These are phyloP conservation scores for Hyphantria cunea DNA, from an alignment of 1,140 invertebrate species.

Conservation along the genomic window DNA sequence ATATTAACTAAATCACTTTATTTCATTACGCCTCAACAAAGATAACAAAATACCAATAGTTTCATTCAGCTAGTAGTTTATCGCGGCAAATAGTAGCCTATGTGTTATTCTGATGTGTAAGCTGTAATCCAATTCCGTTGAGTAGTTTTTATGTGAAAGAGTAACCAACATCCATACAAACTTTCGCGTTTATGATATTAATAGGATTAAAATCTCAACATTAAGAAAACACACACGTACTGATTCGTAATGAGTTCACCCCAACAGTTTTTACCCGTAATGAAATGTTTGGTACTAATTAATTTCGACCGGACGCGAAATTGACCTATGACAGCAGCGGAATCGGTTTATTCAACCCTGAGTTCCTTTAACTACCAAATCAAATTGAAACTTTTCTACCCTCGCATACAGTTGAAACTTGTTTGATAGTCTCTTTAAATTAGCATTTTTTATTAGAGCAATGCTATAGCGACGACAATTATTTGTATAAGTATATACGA, in stretches of 20 bases:
- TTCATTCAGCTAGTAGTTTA: conserved; percentile 5
- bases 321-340: conserved; percentile 48
- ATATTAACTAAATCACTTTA: not conserved
- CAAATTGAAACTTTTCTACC: conserved; percentile 14
- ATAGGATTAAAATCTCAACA: conserved; percentile 12
- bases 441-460: conserved; percentile 16
- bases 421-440: conserved; percentile 2
- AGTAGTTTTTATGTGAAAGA: too few relatives aligned
- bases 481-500: conserved; percentile 47
- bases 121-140: too few relatives aligned
- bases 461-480: conserved; percentile 41
- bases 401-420: conserved; percentile 20
- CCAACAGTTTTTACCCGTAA: too few relatives aligned
- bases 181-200: too few relatives aligned
- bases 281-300: conserved; percentile 54
- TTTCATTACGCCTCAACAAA: too few relatives aligned
- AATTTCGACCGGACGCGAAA: conserved; percentile 55
- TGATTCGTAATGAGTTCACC: conserved; percentile 7
- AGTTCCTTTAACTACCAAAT: conserved; percentile 3
- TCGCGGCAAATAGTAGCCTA: too few relatives aligned
- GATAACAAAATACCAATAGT: not conserved
- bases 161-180: too few relatives aligned
- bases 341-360: conserved; percentile 12
- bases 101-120: too few relatives aligned
- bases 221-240: conserved; percentile 25